Conservation (phyloP, 2,888 invertebrate genomes). For the Leucophenga maculata region DNA sequence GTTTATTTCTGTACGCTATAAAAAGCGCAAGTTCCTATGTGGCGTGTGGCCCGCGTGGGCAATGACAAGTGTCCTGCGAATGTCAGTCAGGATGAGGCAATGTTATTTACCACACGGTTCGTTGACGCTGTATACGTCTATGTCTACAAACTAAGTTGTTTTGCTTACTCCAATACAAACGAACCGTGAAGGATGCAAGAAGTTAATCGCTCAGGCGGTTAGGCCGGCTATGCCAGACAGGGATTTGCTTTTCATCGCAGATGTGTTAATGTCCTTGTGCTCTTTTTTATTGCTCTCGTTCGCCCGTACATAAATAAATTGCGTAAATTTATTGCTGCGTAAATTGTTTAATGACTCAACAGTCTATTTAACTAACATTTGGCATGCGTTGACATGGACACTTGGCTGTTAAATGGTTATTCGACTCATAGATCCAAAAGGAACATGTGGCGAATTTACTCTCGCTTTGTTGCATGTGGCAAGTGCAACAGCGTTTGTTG, state of each 20-base stretch:
- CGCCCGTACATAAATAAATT: conserved; percentile 61
- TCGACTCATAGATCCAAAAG: neutral
- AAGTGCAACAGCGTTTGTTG: conserved; percentile 4
- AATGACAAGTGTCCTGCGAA: conserved; percentile 25
- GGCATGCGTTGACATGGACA: conserved; percentile 50
- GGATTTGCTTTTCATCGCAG: conserved; percentile 52
- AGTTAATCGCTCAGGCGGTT: conserved; percentile 69
- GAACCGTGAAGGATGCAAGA: conserved; percentile 61
- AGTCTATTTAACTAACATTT: conserved; percentile 55
- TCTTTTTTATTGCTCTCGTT: conserved; percentile 32
- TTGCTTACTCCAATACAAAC: conserved; percentile 39
- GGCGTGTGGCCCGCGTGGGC: conserved; percentile 32
- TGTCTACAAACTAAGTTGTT: neutral
- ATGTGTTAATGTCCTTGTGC: conserved; percentile 55
- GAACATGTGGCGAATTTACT: neutral
- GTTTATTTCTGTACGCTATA: conserved; percentile 11
- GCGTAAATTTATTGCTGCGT: conserved; percentile 66
- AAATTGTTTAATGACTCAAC: conserved; percentile 65
- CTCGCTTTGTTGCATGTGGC: conserved; percentile 9
- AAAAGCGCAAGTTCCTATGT: conserved; percentile 16
- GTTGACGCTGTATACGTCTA: neutral
- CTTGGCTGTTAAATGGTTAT: too few species aligned
- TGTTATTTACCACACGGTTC: neutral
- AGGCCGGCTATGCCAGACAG: conserved; percentile 53
- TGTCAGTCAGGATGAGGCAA: neutral